phyloP scores from a whole-genome alignment of 2,888 invertebrate genomes.

The Thereva unica region DNA sequence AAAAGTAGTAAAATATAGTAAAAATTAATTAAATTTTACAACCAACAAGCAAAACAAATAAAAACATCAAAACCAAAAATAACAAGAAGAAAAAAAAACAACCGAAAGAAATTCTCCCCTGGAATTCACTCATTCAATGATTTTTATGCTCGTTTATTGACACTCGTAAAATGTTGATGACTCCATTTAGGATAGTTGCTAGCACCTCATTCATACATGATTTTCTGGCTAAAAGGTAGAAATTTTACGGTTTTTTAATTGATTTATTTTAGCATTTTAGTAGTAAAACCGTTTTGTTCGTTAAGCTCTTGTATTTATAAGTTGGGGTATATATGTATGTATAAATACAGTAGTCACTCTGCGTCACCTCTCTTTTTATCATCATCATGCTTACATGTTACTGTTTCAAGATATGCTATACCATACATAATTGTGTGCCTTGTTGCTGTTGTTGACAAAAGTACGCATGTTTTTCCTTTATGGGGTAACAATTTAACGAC shows the following conservation, averaged over 20 bases:
- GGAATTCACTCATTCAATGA: slow-evolving; percentile 6
- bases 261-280: slow-evolving; percentile 28
- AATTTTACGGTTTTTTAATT: slow-evolving; percentile 33
- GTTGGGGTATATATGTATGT: neutral
- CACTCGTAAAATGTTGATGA: slow-evolving; percentile 36
- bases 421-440: no score
- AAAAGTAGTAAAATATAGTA: no score
- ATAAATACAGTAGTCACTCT: neutral
- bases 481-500: neutral
- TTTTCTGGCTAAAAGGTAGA: slow-evolving; percentile 13
- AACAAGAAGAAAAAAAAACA: no score
- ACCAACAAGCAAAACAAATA: no score
- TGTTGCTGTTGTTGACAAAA: neutral
- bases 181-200: slow-evolving; percentile 32
- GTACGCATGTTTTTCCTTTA: slow-evolving; percentile 7
- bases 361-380: no score
- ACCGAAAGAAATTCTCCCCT: no score
- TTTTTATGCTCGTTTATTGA: slow-evolving; percentile 33
- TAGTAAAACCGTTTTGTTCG: neutral
- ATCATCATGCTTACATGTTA: no score
- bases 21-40: no score
- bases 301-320: neutral
- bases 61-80: no score
- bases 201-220: slow-evolving; percentile 14
- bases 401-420: no score